Evolutionary conservation across 1,140 invertebrate genomes (phyloP), one percentile per base, ranked within the genome.

Genomic region (Thrips palmi): DNA sequence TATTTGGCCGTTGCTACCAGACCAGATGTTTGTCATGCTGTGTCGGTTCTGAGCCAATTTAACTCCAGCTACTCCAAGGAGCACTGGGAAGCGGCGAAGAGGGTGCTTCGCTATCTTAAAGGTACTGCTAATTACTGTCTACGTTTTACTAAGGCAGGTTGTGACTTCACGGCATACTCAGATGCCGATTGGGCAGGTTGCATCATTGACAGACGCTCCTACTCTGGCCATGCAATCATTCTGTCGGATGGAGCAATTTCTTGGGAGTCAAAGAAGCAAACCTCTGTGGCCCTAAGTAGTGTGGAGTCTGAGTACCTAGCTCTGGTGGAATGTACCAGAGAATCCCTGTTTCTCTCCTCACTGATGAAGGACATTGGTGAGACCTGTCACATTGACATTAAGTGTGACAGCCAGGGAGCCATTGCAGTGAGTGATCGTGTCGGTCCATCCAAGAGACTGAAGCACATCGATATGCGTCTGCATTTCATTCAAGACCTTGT

Each of bases 31-130:
- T n/a, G n/a, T 7, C 51, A n/a, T n/a, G n/a, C n/a, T n/a, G 55
- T 64, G 0, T 54, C 50, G 40, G 39, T 49, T 10, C 33, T 50
- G 5, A 50, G 50, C 15, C 45, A 52, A 36, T 59, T 48, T 44
- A 43, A 49, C 10, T 45, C 45, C 29, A 45, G 46, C 22, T 47
- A 39, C 19, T 43, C 38, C 22, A 32, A 28, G 39, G 21, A 15
- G 11, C 52, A 56, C 42, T 60, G 54, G 45, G 35, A 41, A 36
- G 49, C 51, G 19, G 52, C 49, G 1, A 59, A 59, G 38, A 41
- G 52, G 24, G 45, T 62, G 4, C 45, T 60, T 7, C 22, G 48
- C 22, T 62, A 63, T 44, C 41, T 64, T 1, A 52, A 54, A 41
- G 52, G 48, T 5, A 63, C 60, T n/a, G 43, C 33, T 5, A 30